A percentile compares a stretch with the other conserved stretches of the same genome.
phyloP scores from a whole-genome alignment of 2,888 invertebrate species.

The Amblyjoppa fuscipennis region DNA sequence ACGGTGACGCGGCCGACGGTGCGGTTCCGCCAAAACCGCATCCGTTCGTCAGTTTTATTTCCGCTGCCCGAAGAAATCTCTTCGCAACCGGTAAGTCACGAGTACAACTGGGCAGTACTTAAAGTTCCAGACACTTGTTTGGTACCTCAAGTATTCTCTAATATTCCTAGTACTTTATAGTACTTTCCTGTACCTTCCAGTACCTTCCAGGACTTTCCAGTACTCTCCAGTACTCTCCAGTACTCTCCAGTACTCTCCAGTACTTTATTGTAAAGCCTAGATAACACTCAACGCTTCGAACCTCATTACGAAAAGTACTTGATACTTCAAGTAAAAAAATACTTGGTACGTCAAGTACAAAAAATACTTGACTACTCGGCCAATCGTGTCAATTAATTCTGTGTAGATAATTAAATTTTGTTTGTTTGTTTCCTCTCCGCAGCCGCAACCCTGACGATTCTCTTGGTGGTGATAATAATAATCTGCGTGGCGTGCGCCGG shows the following conservation, averaged over 20 bases:
- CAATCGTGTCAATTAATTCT: not conserved
- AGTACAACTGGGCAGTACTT: too few species aligned
- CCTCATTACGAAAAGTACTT: not conserved
- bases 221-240: too few species aligned
- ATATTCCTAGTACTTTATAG: too few species aligned
- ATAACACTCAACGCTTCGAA: too few species aligned
- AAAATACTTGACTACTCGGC: not conserved
- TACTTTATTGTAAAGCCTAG: too few species aligned
- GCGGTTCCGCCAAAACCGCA: conserved; percentile 81
- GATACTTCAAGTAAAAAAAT: not conserved
- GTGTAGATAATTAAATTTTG: not conserved
- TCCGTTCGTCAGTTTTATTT: conserved; percentile 76
- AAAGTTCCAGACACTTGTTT: too few species aligned
- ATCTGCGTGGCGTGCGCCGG: conserved; percentile 88
- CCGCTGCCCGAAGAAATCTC: conserved; percentile 86
- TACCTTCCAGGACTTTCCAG: too few species aligned
- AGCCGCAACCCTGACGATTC: conserved; percentile 87
- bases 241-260: too few species aligned
- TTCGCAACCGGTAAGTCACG: conserved; percentile 88
- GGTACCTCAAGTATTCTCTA: too few species aligned
- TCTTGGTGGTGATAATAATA: conserved; percentile 88
- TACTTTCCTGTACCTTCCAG: too few species aligned
- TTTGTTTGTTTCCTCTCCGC: conserved; percentile 79
- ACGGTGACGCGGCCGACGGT: conserved; percentile 85
- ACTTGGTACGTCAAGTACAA: not conserved